Evolutionary conservation across 2,888 invertebrate genomes (phyloP).

Genomic region (Calameuta pallipes): DNA sequence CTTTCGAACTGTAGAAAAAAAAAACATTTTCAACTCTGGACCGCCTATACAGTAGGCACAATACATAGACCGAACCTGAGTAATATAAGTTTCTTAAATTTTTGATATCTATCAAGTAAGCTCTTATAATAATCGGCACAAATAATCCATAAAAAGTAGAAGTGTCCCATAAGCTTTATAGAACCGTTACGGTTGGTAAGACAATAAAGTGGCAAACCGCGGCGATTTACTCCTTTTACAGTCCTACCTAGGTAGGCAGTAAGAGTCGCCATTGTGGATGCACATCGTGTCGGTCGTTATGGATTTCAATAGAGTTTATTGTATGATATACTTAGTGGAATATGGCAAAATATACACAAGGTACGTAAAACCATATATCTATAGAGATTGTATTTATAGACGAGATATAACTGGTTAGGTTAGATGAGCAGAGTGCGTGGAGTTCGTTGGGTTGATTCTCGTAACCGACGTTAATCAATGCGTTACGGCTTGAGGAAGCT

Average conservation of each 20-base stretch:
- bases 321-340: neutral
- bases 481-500: conserved; percentile 21
- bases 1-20: too few relatives aligned
- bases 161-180: neutral
- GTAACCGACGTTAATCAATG: conserved; percentile 32
- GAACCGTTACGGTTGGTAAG: neutral
- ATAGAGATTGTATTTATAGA: neutral
- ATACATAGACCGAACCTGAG: neutral
- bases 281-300: neutral
- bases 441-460: conserved; percentile 8
- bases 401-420: neutral
- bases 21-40: too few relatives aligned
- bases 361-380: neutral
- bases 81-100: conserved; percentile 20
- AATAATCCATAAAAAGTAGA: neutral
- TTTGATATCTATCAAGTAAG: conserved; percentile 20
- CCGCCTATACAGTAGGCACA: neutral
- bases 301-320: neutral
- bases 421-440: neutral
- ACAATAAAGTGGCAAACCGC: neutral
- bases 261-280: neutral
- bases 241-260: neutral
- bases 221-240: neutral
- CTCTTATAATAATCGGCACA: conserved; percentile 6
- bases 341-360: neutral